Percentiles rank a stretch among this genome's conserved stretches.
These are phyloP conservation scores for Aythya fuligula DNA, from an alignment of 2,797 vertebrate genomes.

Conservation along the genomic window DNA sequence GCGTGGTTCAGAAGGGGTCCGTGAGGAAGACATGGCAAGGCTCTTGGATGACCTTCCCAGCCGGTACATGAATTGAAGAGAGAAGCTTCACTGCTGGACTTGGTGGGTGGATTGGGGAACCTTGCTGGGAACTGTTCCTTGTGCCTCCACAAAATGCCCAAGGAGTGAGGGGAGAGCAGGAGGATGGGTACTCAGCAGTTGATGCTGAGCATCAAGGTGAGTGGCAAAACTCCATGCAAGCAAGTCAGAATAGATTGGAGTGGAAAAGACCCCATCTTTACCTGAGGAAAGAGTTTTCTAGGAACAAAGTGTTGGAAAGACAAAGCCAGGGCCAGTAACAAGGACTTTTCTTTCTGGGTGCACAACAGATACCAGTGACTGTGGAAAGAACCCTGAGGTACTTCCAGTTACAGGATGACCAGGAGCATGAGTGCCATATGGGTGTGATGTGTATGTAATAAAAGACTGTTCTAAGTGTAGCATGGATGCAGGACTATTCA, in stretches of 20 bases:
- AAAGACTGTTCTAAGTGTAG: background rate
- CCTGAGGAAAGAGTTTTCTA: background rate
- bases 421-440: background rate
- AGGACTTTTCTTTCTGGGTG: background rate
- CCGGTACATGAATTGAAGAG: background rate
- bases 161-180: background rate
- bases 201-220: background rate
- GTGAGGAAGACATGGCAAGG: background rate
- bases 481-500: background rate
- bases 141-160: fast-evolving
- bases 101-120: fast-evolving
- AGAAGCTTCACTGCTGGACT: background rate
- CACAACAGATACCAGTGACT: background rate
- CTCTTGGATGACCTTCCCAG: background rate
- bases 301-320: background rate
- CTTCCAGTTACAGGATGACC: background rate
- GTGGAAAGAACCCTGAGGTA: background rate
- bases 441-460: background rate
- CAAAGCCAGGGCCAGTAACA: background rate
- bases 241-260: background rate
- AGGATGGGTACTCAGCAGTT: background rate
- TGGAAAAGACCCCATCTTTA: background rate
- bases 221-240: background rate
- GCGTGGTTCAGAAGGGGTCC: background rate
- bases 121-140: background rate